Evolutionary conservation across 1,140 invertebrate genomes (phyloP), one percentile per base, ranked within the genome.

Genomic region (Pseudomyrmex concolor): DNA sequence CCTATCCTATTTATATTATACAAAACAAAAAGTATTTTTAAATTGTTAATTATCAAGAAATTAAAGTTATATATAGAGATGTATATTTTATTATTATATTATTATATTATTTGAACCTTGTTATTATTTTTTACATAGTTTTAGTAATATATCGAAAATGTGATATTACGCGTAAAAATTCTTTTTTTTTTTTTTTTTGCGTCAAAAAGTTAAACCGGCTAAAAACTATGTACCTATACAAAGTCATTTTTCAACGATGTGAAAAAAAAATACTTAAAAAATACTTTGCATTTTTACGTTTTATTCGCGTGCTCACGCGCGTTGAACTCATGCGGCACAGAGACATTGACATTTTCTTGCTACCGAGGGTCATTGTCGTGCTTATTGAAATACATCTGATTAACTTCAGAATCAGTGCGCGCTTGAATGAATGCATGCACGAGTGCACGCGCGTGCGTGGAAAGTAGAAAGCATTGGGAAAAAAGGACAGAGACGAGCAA

Each of bases 381-480:
- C 12, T 25, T 57, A 73, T 87, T 85, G 19, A 55, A 85, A 85
- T 88, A 82, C 77, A 73, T 48, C 51, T 57, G 67, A 78, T 84
- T 60, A 74, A 50, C 19, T 50, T 67, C 9, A 74, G 72, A 50
- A 57, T 63, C 43, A 55, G 55, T 57, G 64, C 55, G 66, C 78
- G 62, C 66, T 85, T 85, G 68, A 85, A 83, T 85, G 83, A 73
- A 84, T 64, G 50, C 9, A 86, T n/a, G 50, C 51, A 71, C 51
- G 48, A 17, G 13, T 57, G 57, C 55, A 66, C 10, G 68, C 43
- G 22, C 62, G 60, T 84, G 68, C 59, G 43, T 84, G 50, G 84
- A 89, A 85, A 89, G 83, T 89, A 89, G 87, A 89, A 89, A 89
- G 86, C 86, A 89, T 83, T 64, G 34, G 34, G 0, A 34, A 72